Base-by-base conservation (phyloP, 2,113 vertebrate genomes). In the Reinhardtius hippoglossoides region DNA sequence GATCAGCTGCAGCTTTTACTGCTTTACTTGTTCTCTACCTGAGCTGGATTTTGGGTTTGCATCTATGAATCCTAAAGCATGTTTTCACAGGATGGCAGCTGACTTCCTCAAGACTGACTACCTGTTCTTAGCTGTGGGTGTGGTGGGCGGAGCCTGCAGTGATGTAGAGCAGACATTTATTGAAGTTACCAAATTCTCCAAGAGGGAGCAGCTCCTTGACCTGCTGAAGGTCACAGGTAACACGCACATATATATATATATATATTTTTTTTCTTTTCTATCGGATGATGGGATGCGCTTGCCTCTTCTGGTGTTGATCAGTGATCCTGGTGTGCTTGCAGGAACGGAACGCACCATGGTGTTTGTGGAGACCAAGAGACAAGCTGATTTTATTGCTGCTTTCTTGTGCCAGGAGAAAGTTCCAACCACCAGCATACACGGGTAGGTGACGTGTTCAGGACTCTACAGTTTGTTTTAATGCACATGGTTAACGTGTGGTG, bases 331-430 rank as follows among this genome's bases (percentile, higher is more conserved):
- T 37, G 15, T n/a, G 10, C 10, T 60, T 64, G 0, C 83, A 99
- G 98, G 96, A 80, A 81, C 61, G 4, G 95, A 97, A 46, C 94
- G 97, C 70, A 96, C 96, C 16, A 92, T 99, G 95, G 96, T 99
- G 13, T 99, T 99, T 74, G 98, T 99, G 16, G 96, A 95, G 85
- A 98, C 95, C 37, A 99, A 98, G 92, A 95, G 95, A 76, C 96
- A 96, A 74, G 96, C 98, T 1, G 98, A 99, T 86, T 98, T 97
- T 50, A 94, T 99, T 71, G 97, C 98, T 26, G 89, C 95, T 0
- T 96, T 95, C 79, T 92, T 99, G 83, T 98, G 97, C 91, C 98
- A 97, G 87, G 96, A 97, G 92, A 95, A 96, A 0, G 91, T 98
- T 82, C 42, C 95, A 10, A 95, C 97, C 18, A 99, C 97, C 78